A percentile compares a stretch with the other conserved stretches of the same genome.
These are phyloP conservation scores for Balaeniceps rex DNA, from an alignment of 2,113 vertebrate species.

Conservation along the genomic window DNA sequence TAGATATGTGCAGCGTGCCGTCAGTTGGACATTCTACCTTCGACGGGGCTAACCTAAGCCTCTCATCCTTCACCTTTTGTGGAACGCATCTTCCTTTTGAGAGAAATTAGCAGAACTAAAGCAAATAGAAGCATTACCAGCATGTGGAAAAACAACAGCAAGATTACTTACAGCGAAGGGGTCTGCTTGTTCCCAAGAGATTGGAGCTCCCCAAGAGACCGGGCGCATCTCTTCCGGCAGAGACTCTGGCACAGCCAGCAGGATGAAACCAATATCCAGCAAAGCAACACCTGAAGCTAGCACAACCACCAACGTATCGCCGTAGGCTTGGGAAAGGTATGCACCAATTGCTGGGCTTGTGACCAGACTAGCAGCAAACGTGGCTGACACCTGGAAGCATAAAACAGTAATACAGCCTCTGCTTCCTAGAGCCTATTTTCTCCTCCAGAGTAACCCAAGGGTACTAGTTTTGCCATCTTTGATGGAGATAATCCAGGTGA, in stretches of 20 bases:
- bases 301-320: constrained; percentile 87
- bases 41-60: neutral
- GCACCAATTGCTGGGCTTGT: constrained; percentile 91
- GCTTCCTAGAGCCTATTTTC: neutral
- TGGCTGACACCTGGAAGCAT: constrained; percentile 83
- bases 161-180: constrained; percentile 82
- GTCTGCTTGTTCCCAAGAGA: constrained; percentile 92
- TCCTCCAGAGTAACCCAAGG: neutral
- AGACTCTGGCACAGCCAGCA: constrained; percentile 88
- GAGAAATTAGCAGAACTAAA: neutral
- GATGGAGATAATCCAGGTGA: neutral
- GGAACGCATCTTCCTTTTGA: neutral
- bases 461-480: neutral
- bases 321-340: constrained; percentile 83
- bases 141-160: neutral
- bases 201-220: constrained; percentile 88
- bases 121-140: neutral
- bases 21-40: neutral
- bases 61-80: neutral
- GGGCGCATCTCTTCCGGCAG: constrained; percentile 92
- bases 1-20: neutral
- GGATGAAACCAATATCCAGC: constrained; percentile 90
- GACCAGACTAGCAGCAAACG: constrained; percentile 89
- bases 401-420: neutral
- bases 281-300: constrained; percentile 86